Evolutionary conservation across 2,113 vertebrate species (phyloP).

Genomic region (Otolemur garnettii): DNA sequence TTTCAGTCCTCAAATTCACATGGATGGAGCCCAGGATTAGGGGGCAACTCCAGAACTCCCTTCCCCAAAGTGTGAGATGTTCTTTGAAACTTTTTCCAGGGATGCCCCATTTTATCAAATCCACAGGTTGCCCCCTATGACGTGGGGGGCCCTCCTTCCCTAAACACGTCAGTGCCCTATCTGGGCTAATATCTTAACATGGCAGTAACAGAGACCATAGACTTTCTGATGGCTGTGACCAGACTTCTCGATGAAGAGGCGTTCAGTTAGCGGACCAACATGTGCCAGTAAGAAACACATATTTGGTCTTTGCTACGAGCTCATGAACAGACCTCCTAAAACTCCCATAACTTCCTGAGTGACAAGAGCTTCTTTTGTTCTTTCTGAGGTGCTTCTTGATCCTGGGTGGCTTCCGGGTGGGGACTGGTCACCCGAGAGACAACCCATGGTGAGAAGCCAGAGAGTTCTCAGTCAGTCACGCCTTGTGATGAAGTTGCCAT

Average conservation of each 20-base stretch:
- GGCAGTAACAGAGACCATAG: background rate
- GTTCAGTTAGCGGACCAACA: background rate
- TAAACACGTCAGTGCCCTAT: background rate
- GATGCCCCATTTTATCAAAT: background rate
- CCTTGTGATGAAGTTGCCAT: background rate
- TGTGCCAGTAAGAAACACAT: too few species aligned
- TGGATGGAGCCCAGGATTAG: background rate
- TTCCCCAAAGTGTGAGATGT: background rate
- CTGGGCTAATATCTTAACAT: background rate
- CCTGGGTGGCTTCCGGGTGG: background rate
- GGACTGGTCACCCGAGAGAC: background rate
- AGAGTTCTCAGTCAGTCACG: background rate
- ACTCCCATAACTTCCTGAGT: background rate
- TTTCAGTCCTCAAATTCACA: background rate
- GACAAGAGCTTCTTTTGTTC: background rate
- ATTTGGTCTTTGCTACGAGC: background rate
- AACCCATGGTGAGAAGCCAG: background rate
- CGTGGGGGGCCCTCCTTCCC: background rate
- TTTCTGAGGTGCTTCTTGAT: background rate
- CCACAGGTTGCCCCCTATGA: background rate
- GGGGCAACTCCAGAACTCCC: background rate
- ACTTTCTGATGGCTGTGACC: accelerated
- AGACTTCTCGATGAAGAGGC: background rate
- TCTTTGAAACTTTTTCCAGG: background rate
- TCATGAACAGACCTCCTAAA: background rate